Evolutionary conservation across 2,888 invertebrate genomes (phyloP).

Genomic region (Catocala sponsa): DNA sequence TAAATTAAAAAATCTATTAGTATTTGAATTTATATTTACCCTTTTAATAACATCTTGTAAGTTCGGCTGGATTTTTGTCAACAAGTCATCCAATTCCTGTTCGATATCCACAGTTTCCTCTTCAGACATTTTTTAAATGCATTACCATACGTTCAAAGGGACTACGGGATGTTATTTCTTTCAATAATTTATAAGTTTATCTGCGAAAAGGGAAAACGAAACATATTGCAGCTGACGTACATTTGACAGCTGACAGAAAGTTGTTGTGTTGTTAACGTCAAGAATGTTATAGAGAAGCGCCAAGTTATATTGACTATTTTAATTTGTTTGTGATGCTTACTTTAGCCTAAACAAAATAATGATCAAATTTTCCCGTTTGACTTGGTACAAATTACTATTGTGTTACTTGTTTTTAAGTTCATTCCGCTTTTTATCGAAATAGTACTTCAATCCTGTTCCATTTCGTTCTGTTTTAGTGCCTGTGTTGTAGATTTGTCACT

Average conservation of each 20-base stretch:
- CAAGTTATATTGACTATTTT: no score
- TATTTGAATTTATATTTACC: constrained; percentile 73
- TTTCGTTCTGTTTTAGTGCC: no score
- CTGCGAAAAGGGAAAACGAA: constrained; percentile 34
- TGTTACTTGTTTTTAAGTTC: no score
- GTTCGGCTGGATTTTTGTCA: constrained; percentile 85
- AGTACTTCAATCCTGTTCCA: no score
- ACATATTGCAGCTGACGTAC: constrained; percentile 46
- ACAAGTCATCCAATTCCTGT: constrained; percentile 80
- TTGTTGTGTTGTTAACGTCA: constrained; percentile 52
- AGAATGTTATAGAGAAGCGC: not conserved
- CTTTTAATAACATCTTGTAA: constrained; percentile 89
- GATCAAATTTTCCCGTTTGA: no score
- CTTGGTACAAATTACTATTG: no score
- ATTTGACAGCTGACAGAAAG: constrained; percentile 43
- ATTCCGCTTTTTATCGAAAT: no score
- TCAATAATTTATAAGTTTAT: constrained; percentile 33
- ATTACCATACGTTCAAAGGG: constrained; percentile 51
- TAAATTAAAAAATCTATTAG: constrained; percentile 4
- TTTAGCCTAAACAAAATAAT: no score
- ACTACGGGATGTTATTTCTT: constrained; percentile 32
- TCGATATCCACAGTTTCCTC: constrained; percentile 80
- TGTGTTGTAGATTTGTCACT: no score
- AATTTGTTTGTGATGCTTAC: no score
- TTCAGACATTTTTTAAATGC: constrained; percentile 70